A percentile compares a stretch with the other conserved stretches of the same genome.
Evolutionary conservation across 2,888 invertebrate species (phyloP).

Genomic region (Agrochola lychnidis): DNA sequence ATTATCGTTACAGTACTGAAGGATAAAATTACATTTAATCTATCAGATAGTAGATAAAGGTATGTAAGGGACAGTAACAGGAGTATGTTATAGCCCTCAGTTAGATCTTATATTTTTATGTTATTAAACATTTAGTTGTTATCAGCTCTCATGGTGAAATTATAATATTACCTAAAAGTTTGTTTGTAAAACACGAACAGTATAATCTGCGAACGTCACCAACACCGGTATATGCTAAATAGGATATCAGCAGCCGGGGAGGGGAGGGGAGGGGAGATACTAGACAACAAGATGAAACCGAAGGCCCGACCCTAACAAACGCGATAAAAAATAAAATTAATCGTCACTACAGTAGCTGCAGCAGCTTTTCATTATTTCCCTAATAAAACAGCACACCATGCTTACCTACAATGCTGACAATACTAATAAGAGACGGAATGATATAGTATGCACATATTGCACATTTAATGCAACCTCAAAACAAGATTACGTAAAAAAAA

Average conservation of each 20-base stretch:
- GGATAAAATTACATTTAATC: conserved; percentile 10
- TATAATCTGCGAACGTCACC: conserved; percentile 48
- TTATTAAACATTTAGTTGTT: conserved; percentile 7
- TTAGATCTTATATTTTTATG: conserved; percentile 5
- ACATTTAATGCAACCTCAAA: no score
- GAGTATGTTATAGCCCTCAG: neutral
- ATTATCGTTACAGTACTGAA: neutral
- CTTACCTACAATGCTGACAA: no score
- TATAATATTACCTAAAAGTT: conserved; percentile 31
- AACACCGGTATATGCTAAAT: conserved; percentile 59
- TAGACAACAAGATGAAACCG: neutral
- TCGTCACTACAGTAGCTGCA: no score
- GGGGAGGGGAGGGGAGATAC: neutral
- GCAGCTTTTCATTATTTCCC: no score
- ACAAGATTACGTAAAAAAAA: no score
- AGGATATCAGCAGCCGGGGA: conserved; percentile 8
- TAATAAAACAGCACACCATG: no score
- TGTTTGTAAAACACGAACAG: conserved; percentile 45
- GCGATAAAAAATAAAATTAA: neutral
- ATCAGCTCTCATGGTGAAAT: conserved; percentile 17
- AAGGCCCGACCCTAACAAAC: neutral
- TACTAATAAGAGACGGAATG: no score
- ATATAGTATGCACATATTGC: no score
- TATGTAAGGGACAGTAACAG: neutral
- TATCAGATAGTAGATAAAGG: neutral